Conservation (phyloP, 2,113 vertebrate species). For the Dipodomys ordii region DNA sequence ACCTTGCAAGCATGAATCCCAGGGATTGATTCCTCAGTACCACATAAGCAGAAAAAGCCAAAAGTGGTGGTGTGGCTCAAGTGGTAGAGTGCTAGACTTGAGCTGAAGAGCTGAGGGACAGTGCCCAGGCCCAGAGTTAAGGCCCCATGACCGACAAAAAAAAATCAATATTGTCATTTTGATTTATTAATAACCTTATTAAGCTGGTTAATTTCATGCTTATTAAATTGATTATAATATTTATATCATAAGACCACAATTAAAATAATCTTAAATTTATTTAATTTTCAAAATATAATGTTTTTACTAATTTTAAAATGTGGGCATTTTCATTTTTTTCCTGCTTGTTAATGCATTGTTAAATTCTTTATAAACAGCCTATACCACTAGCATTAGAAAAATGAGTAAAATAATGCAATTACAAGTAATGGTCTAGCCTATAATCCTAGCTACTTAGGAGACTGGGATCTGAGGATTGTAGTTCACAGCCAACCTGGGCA, state of each 20-base stretch:
- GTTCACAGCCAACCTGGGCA: too few relatives aligned
- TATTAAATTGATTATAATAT: not conserved
- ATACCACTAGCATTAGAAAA: not conserved
- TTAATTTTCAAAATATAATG: slow-evolving; percentile 35
- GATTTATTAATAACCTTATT: not conserved
- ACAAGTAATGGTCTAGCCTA: not conserved
- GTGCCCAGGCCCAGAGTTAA: too few relatives aligned
- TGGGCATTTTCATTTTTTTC: not conserved
- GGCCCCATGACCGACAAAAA: too few relatives aligned
- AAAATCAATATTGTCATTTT: slow-evolving; percentile 2
- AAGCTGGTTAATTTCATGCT: not conserved
- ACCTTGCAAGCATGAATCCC: too few relatives aligned
- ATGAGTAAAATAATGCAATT: not conserved
- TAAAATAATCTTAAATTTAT: not conserved
- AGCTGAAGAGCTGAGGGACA: too few relatives aligned
- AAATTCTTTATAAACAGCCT: slow-evolving; percentile 19
- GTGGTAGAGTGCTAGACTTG: too few relatives aligned
- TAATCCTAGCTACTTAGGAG: too few relatives aligned
- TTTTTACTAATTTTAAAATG: slow-evolving; percentile 4
- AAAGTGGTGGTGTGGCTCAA: too few relatives aligned
- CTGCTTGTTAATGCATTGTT: not conserved
- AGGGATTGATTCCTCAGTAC: too few relatives aligned
- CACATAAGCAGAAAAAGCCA: too few relatives aligned
- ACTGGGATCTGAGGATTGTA: too few relatives aligned
- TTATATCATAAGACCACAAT: not conserved